phyloP scores from a whole-genome alignment of 2,888 invertebrate genomes.

The Athalia cordata region DNA sequence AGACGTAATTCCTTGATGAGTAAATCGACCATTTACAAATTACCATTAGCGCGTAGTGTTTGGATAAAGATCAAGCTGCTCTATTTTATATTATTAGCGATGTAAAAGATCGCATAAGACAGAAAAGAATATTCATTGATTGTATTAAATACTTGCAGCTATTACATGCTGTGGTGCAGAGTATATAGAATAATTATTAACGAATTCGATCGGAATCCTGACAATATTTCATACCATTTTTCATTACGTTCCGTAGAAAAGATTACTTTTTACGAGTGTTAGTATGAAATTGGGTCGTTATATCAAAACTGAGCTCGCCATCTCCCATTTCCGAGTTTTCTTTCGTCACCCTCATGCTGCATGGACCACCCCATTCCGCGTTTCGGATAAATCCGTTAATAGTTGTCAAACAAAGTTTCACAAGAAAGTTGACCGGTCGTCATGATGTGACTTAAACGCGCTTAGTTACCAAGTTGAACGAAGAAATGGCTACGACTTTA shows the following conservation, averaged over 20 bases:
- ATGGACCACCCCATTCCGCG: neutral
- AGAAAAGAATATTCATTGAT: no score
- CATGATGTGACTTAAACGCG: constrained; percentile 9
- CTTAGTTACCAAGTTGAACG: no score
- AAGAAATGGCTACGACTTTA: no score
- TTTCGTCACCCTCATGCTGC: neutral
- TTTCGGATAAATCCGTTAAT: constrained; percentile 35
- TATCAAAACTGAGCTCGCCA: constrained; percentile 36
- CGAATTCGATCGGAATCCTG: constrained; percentile 26
- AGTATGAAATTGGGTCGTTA: constrained; percentile 40
- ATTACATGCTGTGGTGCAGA: no score
- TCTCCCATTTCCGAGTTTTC: constrained; percentile 12
- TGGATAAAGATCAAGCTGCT: neutral
- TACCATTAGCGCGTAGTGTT: neutral
- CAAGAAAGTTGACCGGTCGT: constrained; percentile 15
- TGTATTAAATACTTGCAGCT: no score
- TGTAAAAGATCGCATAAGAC: no score
- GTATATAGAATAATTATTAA: neutral
- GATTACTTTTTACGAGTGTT: constrained; percentile 38
- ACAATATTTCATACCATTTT: neutral
- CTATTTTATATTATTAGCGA: no score
- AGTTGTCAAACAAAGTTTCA: constrained; percentile 31
- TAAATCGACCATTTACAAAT: neutral
- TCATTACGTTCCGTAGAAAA: neutral
- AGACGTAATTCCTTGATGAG: neutral